A percentile compares a stretch with the other conserved stretches of the same genome.
Conservation (phyloP, 2,888 invertebrate genomes). For the Dynastes grantii region DNA sequence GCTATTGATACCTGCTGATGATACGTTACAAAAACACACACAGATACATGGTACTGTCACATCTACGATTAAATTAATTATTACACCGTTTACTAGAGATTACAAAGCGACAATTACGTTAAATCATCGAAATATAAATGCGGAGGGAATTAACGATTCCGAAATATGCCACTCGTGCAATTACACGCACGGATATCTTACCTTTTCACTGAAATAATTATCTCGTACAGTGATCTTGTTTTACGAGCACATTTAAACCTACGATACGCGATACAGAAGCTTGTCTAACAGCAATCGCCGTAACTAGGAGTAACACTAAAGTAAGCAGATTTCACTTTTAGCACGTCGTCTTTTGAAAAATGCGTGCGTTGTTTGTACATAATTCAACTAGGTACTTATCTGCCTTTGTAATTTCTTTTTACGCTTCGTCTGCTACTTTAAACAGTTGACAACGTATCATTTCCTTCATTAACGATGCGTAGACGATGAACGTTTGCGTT, state of each 20-base stretch:
- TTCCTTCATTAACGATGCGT: constrained; percentile 31
- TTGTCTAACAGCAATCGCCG: not conserved
- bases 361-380: constrained; percentile 3
- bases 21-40: no score
- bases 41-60: not conserved
- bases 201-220: constrained; percentile 1
- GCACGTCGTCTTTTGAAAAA: constrained; percentile 14
- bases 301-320: no score
- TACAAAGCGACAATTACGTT: constrained; percentile 18
- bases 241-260: not conserved
- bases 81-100: not conserved
- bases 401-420: constrained; percentile 20
- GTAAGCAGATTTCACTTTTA: constrained; percentile 33
- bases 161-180: constrained; percentile 17
- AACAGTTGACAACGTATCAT: constrained; percentile 30
- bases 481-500: constrained; percentile 26
- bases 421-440: constrained; percentile 28
- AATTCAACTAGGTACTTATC: not conserved
- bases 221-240: not conserved
- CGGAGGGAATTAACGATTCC: constrained; percentile 15
- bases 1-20: no score
- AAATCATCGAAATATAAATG: constrained; percentile 10
- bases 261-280: not conserved
- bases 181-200: not conserved
- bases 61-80: constrained; percentile 20